These are phyloP conservation scores for Apodemia hepburni DNA, from an alignment of 2,888 invertebrate species.

Conservation along the genomic window DNA sequence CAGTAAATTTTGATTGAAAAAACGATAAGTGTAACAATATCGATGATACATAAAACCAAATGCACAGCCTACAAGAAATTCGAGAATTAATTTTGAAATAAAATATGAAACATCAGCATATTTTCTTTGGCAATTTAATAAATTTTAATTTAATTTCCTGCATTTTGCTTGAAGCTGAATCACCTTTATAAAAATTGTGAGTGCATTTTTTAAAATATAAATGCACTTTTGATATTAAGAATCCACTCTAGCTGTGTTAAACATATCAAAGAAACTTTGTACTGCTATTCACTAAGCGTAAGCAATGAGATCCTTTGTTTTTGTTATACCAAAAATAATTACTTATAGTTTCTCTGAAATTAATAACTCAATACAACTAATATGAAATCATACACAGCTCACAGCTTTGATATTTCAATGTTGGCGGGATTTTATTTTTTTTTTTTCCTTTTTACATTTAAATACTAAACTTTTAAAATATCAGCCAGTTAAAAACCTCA, in stretches of 20 bases:
- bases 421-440: background rate
- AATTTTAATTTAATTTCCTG: too few species aligned
- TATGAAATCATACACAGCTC: constrained; percentile 8
- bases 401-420: background rate
- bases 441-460: constrained; percentile 12
- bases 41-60: too few species aligned
- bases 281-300: background rate
- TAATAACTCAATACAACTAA: background rate
- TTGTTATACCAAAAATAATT: background rate
- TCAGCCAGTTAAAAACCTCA: constrained; percentile 37
- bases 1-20: too few species aligned
- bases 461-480: constrained; percentile 24
- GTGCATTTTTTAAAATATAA: too few species aligned
- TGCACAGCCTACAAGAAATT: too few species aligned
- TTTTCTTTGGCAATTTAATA: too few species aligned
- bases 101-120: too few species aligned
- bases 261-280: background rate
- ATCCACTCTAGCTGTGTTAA: background rate
- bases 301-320: constrained; percentile 7
- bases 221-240: too few species aligned
- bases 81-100: too few species aligned
- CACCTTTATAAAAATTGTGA: too few species aligned
- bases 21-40: too few species aligned
- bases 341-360: background rate
- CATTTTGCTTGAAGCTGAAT: too few species aligned